Conservation (phyloP, 35 echinoderm and acorn worm genomes). For the Chiridota heheva region DNA sequence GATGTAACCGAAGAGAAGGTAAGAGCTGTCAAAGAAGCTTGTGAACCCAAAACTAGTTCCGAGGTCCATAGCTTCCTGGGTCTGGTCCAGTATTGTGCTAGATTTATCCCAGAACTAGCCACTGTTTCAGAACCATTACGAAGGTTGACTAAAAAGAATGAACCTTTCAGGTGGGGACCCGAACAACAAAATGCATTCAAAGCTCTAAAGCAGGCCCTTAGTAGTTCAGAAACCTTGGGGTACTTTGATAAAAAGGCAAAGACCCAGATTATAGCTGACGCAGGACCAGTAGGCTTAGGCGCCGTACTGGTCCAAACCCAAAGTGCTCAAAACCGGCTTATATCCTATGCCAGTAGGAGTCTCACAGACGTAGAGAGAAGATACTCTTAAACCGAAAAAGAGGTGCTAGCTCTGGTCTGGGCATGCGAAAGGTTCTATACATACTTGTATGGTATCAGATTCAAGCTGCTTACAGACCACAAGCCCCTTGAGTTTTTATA, state of each 20-base stretch:
- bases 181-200: conserved; percentile 24
- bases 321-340: not conserved
- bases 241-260: conserved; percentile 57
- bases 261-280: conserved; percentile 43
- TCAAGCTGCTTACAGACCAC: conserved; percentile 60
- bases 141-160: not conserved
- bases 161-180: conserved; percentile 15
- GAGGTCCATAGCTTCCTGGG: conserved; percentile 41
- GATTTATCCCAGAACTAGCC: conserved; percentile 35
- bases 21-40: not conserved
- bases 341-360: conserved; percentile 32
- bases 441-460: conserved; percentile 51
- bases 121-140: conserved; percentile 27
- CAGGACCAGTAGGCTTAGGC: conserved; percentile 54
- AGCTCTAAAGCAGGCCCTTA: conserved; percentile 16
- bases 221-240: conserved; percentile 26
- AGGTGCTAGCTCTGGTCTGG: conserved; percentile 54
- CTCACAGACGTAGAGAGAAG: conserved; percentile 49
- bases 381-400: conserved; percentile 61
- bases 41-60: conserved; percentile 6
- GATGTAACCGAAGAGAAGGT: conserved; percentile 6
- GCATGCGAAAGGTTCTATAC: conserved; percentile 51
- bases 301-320: conserved; percentile 41
- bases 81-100: conserved; percentile 18
- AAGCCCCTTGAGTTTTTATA: conserved; percentile 53